These are phyloP conservation scores for Bergia sp. DNA, from an alignment of 92 coral and sea anemone genomes.

Conservation along the genomic window DNA sequence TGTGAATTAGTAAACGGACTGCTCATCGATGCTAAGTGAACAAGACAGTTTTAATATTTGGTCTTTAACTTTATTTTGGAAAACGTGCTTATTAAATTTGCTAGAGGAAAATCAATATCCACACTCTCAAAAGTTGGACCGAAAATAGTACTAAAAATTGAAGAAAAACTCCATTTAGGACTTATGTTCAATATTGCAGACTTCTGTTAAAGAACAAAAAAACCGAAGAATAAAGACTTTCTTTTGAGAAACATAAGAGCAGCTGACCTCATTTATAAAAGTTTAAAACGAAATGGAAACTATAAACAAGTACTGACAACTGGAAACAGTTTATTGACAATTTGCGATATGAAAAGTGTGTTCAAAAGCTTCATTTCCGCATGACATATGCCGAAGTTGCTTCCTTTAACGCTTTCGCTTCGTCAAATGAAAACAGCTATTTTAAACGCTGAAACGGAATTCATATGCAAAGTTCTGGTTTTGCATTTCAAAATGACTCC, in stretches of 20 bases:
- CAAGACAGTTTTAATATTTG: slow-evolving; percentile 19
- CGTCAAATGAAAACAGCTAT: background rate
- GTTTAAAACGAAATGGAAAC: too few relatives aligned
- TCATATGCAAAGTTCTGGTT: background rate
- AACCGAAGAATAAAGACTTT: too few relatives aligned
- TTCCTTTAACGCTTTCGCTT: background rate
- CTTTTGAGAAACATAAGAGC: too few relatives aligned
- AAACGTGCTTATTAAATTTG: background rate
- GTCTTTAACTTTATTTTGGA: background rate
- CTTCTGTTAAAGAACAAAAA: too few relatives aligned
- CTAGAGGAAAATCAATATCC: background rate
- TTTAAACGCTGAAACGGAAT: background rate
- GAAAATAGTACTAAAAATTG: too few relatives aligned
- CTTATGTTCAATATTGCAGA: too few relatives aligned
- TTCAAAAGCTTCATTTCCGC: background rate
- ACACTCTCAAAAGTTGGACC: background rate
- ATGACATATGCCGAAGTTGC: background rate
- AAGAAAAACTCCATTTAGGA: background rate
- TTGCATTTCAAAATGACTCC: background rate
- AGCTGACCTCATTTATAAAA: too few relatives aligned
- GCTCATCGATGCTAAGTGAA: background rate
- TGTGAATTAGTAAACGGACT: background rate
- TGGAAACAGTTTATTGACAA: too few relatives aligned
- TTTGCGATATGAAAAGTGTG: background rate
- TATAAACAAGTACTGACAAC: too few relatives aligned